Evolutionary conservation across 2,888 invertebrate species (phyloP), one percentile per base, ranked within the genome.

Genomic region (Allygus modestus): DNA sequence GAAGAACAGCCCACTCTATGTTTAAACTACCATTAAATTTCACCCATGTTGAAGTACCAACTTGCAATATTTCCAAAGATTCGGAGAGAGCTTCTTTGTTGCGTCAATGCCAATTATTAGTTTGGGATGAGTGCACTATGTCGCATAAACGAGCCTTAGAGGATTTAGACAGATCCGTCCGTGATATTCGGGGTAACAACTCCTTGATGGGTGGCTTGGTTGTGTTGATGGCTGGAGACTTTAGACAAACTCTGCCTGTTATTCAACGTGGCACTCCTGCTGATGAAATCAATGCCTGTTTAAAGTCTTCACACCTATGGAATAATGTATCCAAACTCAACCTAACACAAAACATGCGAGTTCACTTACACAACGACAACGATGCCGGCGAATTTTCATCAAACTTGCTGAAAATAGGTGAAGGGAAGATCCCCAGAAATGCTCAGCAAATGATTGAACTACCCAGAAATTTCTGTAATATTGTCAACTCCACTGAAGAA

Each of bases 41-140:
- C 65, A 28, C 65, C 5, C 12, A 23, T 65, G 65, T 15, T 65
- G 28, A 65, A 26, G 26, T 15, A 12, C 12, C 26, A 12, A 15
- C 15, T 4, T 65, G 65, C 26, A 65, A 37, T 75, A 37, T 75
- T 11, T 11, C 26, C 41, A 75, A 75, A 37, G 17, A 20, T 17
- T 12, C 41, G 15, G 23, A 33, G 26, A 20, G n/a, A n/a, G n/a
- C n/a, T n/a, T n/a, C n/a, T n/a, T n/a, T n/a, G n/a, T n/a, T n/a
- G n/a, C n/a, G n/a, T n/a, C n/a, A n/a, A n/a, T n/a, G n/a, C n/a
- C n/a, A n/a, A n/a, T n/a, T n/a, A n/a, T n/a, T n/a, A n/a, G 75
- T 75, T 15, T 75, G 75, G 75, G 75, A 75, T n/a, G 75, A 75
- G 17, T 31, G 12, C 33, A 75, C n/a, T n/a, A n/a, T n/a, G n/a